Evolutionary conservation across 2,888 invertebrate genomes (phyloP).

Genomic region (Netelia melanura): DNA sequence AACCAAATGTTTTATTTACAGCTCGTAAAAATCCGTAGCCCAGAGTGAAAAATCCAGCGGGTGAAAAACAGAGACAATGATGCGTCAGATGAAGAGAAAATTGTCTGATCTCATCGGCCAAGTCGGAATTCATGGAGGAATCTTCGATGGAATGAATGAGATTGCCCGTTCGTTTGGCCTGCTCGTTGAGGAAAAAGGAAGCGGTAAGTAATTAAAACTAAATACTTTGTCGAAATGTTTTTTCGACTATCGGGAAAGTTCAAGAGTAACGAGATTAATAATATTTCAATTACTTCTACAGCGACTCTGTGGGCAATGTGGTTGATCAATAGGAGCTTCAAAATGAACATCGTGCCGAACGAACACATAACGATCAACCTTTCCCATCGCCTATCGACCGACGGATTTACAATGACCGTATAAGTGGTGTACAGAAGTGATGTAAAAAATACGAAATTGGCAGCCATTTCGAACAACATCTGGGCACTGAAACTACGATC

Average conservation of each 20-base stretch:
- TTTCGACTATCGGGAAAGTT: neutral
- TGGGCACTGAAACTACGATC: slow-evolving; percentile 35
- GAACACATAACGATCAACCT: neutral
- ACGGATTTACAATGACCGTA: neutral
- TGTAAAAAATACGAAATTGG: slow-evolving; percentile 41
- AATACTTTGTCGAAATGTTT: neutral
- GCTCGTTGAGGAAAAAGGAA: neutral
- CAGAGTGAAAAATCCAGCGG: slow-evolving; percentile 65
- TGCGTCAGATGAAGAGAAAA: slow-evolving; percentile 67
- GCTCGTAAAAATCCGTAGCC: slow-evolving; percentile 56
- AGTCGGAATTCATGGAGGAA: slow-evolving; percentile 16
- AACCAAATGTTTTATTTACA: slow-evolving; percentile 44
- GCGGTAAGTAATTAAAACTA: neutral
- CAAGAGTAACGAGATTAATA: neutral
- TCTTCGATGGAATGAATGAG: slow-evolving; percentile 49
- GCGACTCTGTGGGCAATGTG: slow-evolving; percentile 25
- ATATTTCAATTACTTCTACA: slow-evolving; percentile 45
- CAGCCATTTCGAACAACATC: slow-evolving; percentile 44
- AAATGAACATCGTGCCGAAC: slow-evolving; percentile 18
- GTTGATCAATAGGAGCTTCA: slow-evolving; percentile 31
- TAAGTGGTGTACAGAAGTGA: slow-evolving; percentile 38
- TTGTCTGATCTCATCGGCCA: slow-evolving; percentile 57
- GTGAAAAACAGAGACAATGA: slow-evolving; percentile 63
- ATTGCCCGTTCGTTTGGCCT: slow-evolving; percentile 48
- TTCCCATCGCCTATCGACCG: neutral